phyloP scores from a whole-genome alignment of 2,888 invertebrate species.

The Drosophila rubida region DNA sequence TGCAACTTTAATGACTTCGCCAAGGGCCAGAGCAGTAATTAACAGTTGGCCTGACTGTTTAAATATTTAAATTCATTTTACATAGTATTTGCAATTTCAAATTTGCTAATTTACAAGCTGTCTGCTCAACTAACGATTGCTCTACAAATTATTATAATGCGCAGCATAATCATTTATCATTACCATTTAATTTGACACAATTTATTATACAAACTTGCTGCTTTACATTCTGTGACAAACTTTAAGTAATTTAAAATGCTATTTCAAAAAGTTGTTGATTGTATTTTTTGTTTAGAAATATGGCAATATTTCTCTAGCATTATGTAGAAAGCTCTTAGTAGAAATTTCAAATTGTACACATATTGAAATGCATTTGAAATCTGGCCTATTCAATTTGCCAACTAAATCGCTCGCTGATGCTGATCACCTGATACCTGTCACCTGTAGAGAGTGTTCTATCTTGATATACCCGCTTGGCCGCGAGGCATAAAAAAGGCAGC shows the following conservation, averaged over 20 bases:
- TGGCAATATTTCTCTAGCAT: no score
- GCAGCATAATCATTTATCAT: no score
- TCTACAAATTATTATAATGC: not conserved
- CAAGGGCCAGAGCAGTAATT: not conserved
- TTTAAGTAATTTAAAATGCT: no score
- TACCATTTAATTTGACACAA: not conserved
- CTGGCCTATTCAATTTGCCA: not conserved
- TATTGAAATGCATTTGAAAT: no score
- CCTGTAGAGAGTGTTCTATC: not conserved
- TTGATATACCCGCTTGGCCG: not conserved
- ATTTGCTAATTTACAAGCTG: not conserved
- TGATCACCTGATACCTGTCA: not conserved
- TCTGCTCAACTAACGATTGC: not conserved
- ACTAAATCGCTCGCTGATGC: not conserved
- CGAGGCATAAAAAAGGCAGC: slow-evolving; percentile 8
- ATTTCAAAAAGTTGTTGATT: no score
- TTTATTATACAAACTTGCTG: no score
- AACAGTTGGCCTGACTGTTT: not conserved
- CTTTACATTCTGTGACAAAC: no score
- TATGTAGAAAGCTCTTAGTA: no score
- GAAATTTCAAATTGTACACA: no score
- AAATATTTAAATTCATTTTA: not conserved
- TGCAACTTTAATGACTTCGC: not conserved
- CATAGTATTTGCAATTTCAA: not conserved
- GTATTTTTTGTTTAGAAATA: no score